Evolutionary conservation across 2,113 vertebrate species (phyloP), one percentile per base, ranked within the genome.

Genomic region (Catharus fuscescens): DNA sequence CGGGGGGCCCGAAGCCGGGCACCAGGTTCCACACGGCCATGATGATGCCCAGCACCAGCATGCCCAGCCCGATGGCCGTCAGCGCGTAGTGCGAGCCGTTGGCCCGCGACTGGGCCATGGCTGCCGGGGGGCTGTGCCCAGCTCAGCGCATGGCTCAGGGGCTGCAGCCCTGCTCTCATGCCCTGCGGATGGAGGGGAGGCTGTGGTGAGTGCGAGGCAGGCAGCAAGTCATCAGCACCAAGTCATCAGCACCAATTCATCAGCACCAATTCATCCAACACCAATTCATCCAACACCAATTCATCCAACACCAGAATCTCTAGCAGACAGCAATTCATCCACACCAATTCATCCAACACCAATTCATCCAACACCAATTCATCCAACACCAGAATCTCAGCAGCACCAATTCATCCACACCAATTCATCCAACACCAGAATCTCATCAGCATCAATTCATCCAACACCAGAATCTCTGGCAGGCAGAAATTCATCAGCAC

Each of bases 1-100:
- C 92, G 0, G 78, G 0, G 1, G 93, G 73, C 0, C 97, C 94
- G 8, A 98, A 97, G 31, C 98, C 97, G 0, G 99, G 99, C 28
- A 99, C 98, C 23, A 99, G 96, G 80, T 99, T 99, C 99, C 99
- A 99, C 83, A 99, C 98, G 0, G 99, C 98, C 99, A 99, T 99
- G 92, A 99, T 99, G 52, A 99, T 97, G 34, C 99, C 99, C 0
- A 99, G 98, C 28, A 99, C 98, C 1, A 99, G 97, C 80, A 99
- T 98, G 7, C 99, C 99, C 59, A 99, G 97, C 32, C 99, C 99
- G 18, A 99, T 98, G 16, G 99, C 99, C 0, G 98, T 99, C 61
- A 99, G 97, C 0, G 99, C 99, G 7, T 99, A 99, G 98, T 99
- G 99, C 0, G 99, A 99, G 12, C 99, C 99, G 15, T 98, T 98